A percentile compares a stretch with the other conserved stretches of the same genome.
phyloP scores from a whole-genome alignment of 2,888 invertebrate genomes.

The Temnothorax rugatulus region DNA sequence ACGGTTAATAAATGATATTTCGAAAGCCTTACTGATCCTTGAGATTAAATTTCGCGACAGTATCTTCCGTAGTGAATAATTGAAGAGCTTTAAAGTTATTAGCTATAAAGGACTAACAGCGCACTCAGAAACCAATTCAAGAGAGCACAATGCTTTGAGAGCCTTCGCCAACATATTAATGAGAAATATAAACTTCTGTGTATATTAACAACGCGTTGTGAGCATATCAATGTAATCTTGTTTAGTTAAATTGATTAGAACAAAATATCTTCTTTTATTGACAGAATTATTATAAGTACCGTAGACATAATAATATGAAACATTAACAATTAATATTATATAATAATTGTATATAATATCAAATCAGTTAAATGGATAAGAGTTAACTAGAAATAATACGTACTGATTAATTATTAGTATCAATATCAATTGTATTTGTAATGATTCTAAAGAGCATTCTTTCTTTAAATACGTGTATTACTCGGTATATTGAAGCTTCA shows the following conservation, averaged over 20 bases:
- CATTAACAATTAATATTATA: conserved; percentile 20
- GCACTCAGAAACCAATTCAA: conserved; percentile 6
- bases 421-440: conserved; percentile 6
- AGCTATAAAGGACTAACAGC: conserved; percentile 19
- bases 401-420: conserved; percentile 14
- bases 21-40: conserved; percentile 26
- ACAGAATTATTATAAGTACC: neutral
- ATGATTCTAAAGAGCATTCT: neutral
- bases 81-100: conserved; percentile 33
- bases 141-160: conserved; percentile 6
- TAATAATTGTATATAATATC: neutral
- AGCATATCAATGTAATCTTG: neutral
- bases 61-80: conserved; percentile 33
- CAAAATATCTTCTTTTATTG: neutral
- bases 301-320: conserved; percentile 5
- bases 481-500: neutral
- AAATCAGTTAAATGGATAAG: conserved; percentile 32
- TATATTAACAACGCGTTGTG: neutral
- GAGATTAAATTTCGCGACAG: conserved; percentile 31
- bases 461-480: neutral
- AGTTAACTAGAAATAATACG: neutral
- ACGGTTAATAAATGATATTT: conserved; percentile 23
- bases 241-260: conserved; percentile 24
- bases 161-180: conserved; percentile 23
- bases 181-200: conserved; percentile 11